Base-by-base conservation (phyloP, 2,888 invertebrate species). In the Beris chalybata region DNA sequence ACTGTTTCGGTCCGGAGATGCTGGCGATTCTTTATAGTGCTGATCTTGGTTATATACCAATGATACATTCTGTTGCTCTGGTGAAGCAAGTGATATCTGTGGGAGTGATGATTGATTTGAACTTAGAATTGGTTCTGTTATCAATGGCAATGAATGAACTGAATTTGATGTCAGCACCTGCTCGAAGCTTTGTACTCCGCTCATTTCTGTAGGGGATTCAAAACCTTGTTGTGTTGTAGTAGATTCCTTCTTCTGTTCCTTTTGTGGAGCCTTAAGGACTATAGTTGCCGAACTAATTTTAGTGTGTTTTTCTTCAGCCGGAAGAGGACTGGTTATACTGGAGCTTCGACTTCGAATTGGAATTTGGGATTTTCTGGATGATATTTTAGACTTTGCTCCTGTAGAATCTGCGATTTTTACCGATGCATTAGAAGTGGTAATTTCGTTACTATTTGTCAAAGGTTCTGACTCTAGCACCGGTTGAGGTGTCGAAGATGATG, bases 281-380 rank as follows among this genome's bases (percentile, higher is more conserved):
- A 65, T 65, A 11, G 54, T 56, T 30, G 55, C 55, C 12, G 55
- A 55, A 32, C 64, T 65, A 44, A 65, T 65, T 56, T 48, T 65
- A 0, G 47, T 64, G 45, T 22, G 45, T 15, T 64, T 53, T 4
- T 55, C 55, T 29, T 55, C 64, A 11, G 47, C 15, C 56, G 56
- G 54, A 11, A 30, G 38, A 13, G 64, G 64, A 50, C 64, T 64
- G 44, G 64, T 61, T 32, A 61, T 61, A 52, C 61, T 61, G 4
- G 30, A 5, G 1, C 53, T 45, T 15, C 54, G 43, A 54, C 64
- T 64, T 53, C 64, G 53, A n/a, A 64, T 54, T 13, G 64, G 64
- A 45, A 64, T 64, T 44, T 44, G 52, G 29, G 63, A 63, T 12
- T 53, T 63, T 44, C 31, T 52, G n/a, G 43, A 4, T 29, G 22